Conservation (phyloP, 2,888 invertebrate genomes). For the Eupithecia abbreviata region DNA sequence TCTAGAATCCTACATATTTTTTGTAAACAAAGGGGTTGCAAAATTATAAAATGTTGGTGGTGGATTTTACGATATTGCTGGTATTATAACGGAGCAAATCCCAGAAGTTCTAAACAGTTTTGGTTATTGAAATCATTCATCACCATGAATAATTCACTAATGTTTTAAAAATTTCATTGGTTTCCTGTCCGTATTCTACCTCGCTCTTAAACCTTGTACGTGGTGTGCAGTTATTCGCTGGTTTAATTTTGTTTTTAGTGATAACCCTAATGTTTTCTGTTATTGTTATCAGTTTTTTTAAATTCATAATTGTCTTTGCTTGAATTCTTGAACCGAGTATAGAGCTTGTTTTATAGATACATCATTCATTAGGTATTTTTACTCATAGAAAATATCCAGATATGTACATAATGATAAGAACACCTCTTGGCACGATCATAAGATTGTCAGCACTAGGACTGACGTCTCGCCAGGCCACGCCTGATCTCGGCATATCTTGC, state of each 20-base stretch:
- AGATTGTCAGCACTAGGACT: neutral
- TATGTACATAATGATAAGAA: neutral
- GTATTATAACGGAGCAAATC: neutral
- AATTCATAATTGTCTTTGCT: neutral
- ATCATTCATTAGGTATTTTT: neutral
- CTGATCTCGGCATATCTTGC: conserved; percentile 8
- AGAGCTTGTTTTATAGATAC: neutral
- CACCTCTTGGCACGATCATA: neutral
- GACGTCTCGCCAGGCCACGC: conserved; percentile 18
- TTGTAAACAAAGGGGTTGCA: neutral
- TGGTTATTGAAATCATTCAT: neutral
- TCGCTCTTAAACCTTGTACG: neutral
- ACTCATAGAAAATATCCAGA: neutral
- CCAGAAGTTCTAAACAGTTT: neutral
- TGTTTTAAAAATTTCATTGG: neutral
- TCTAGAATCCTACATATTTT: neutral
- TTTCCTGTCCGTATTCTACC: neutral
- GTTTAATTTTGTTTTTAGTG: neutral
- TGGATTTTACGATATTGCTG: neutral
- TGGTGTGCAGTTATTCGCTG: neutral
- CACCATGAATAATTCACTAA: neutral
- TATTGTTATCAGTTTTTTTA: neutral
- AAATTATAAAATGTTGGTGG: neutral
- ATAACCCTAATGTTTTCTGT: neutral
- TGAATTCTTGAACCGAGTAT: neutral